These are phyloP conservation scores for Erebia epiphron DNA, from an alignment of 2,888 invertebrate genomes.

Conservation along the genomic window DNA sequence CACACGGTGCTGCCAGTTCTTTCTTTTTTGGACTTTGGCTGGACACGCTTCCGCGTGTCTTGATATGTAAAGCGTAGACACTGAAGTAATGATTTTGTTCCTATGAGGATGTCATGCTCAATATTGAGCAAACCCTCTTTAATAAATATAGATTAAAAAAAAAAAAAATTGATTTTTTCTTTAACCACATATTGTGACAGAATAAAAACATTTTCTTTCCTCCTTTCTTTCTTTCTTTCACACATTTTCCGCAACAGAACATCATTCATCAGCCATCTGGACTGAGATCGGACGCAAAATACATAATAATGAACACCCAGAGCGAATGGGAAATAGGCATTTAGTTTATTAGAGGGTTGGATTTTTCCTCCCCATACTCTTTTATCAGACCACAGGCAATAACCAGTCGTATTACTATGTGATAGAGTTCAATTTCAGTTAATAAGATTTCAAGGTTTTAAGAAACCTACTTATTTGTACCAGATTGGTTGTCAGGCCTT, in stretches of 20 bases:
- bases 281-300: constrained; percentile 41
- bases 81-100: too few species aligned
- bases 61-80: too few species aligned
- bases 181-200: too few species aligned
- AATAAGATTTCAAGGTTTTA: constrained; percentile 9
- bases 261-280: constrained; percentile 42
- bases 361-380: constrained; percentile 24
- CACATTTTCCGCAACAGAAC: constrained; percentile 31
- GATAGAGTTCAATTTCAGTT: constrained; percentile 18
- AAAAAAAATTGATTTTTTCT: too few species aligned
- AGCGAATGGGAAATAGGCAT: constrained; percentile 39
- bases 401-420: not conserved
- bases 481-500: constrained; percentile 30
- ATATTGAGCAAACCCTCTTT: too few species aligned
- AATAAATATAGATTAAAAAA: too few species aligned
- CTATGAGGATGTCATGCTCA: too few species aligned
- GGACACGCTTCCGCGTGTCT: too few species aligned
- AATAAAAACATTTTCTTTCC: too few species aligned
- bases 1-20: too few species aligned
- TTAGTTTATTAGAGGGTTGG: constrained; percentile 39
- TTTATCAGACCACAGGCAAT: constrained; percentile 10
- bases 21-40: too few species aligned
- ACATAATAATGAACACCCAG: constrained; percentile 45
- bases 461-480: constrained; percentile 25
- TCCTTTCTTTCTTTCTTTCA: not conserved